These are phyloP conservation scores for Deroptyus accipitrinus DNA, from an alignment of 2,113 vertebrate genomes.

Conservation along the genomic window DNA sequence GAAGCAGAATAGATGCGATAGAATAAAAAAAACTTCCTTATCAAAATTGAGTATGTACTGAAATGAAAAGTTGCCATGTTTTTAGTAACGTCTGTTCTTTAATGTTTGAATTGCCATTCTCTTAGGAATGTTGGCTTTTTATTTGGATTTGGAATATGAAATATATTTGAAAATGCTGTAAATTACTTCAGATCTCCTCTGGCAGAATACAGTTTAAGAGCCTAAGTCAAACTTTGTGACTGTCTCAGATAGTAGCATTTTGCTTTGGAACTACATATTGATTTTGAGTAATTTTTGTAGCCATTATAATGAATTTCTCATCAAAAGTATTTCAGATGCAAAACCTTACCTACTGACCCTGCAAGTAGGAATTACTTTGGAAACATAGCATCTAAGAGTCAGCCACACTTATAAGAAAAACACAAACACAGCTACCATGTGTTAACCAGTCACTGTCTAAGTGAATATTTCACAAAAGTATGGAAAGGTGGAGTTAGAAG, in stretches of 20 bases:
- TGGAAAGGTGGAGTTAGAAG: slow-evolving; percentile 2
- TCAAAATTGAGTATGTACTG: not conserved
- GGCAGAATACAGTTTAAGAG: not conserved
- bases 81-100: not conserved
- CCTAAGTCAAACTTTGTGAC: not conserved
- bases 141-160: not conserved
- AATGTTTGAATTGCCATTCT: not conserved
- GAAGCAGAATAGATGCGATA: not conserved
- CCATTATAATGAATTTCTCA: not conserved
- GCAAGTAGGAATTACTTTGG: not conserved
- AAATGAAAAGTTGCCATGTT: not conserved
- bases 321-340: not conserved
- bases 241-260: not conserved
- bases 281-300: not conserved
- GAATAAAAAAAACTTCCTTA: not conserved
- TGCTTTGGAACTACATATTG: not conserved
- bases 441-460: not conserved
- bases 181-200: not conserved
- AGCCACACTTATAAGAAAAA: not conserved
- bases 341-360: not conserved
- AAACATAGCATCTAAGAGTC: not conserved
- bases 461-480: not conserved
- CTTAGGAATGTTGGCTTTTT: not conserved
- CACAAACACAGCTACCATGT: not conserved
- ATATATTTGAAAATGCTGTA: not conserved